These are phyloP conservation scores for Eunapius fragilis DNA, from an alignment of 37 sponge, comb jelly and placozoan species.

Conservation along the genomic window DNA sequence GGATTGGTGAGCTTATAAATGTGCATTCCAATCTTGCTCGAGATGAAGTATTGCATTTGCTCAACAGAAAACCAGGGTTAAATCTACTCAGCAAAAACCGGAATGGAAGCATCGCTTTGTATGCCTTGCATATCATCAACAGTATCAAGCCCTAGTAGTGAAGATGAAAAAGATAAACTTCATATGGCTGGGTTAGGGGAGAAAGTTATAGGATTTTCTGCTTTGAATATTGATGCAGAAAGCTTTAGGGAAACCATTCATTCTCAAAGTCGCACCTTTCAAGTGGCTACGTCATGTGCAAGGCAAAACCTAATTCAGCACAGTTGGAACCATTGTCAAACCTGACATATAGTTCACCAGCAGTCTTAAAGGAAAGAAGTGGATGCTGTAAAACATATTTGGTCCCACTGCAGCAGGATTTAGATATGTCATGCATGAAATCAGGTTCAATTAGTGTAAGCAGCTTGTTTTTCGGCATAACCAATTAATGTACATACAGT, in stretches of 20 bases:
- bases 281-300: too few relatives aligned
- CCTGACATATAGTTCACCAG: constrained; percentile 12
- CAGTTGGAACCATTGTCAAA: constrained; percentile 38
- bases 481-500: too few relatives aligned
- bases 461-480: too few relatives aligned
- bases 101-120: constrained; percentile 54
- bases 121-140: constrained; percentile 46
- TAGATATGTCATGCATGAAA: constrained; percentile 20
- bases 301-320: not conserved
- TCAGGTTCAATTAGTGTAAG: too few relatives aligned
- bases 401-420: constrained; percentile 41
- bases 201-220: constrained; percentile 37
- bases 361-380: constrained; percentile 36
- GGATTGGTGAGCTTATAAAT: too few relatives aligned
- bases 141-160: constrained; percentile 39
- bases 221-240: constrained; percentile 8
- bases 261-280: too few relatives aligned
- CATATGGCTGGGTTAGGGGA: constrained; percentile 56
- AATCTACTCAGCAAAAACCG: too few relatives aligned
- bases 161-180: constrained; percentile 45
- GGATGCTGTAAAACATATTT: constrained; percentile 49
- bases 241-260: constrained; percentile 17
- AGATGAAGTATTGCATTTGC: too few relatives aligned
- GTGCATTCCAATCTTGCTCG: too few relatives aligned
- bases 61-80: too few relatives aligned